Evolutionary conservation across 2,797 vertebrate species (phyloP).

Genomic region (Pygocentrus nattereri): DNA sequence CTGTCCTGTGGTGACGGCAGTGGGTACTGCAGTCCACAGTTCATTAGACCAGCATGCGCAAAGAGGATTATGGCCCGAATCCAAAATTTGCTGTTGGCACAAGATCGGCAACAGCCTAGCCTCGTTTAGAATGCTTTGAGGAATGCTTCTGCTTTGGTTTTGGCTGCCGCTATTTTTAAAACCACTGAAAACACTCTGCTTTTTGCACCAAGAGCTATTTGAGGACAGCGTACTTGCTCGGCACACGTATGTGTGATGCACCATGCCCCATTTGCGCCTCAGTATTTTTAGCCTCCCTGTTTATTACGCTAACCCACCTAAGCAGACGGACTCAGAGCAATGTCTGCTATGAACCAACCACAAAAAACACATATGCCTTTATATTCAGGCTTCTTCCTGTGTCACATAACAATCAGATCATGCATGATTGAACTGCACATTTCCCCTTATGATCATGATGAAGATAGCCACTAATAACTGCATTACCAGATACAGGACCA

Average conservation of each 20-base stretch:
- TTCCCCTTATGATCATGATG: not conserved
- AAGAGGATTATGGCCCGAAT: slow-evolving; percentile 75
- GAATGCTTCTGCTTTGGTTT: not conserved
- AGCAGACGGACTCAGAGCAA: slow-evolving; percentile 48
- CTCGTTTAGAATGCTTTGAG: not conserved
- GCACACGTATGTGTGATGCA: slow-evolving; percentile 60
- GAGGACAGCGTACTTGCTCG: slow-evolving; percentile 16
- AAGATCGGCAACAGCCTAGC: not conserved
- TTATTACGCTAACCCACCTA: slow-evolving; percentile 69
- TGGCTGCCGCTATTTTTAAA: slow-evolving; percentile 3
- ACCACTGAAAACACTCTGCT: slow-evolving; percentile 17
- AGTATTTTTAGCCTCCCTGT: slow-evolving; percentile 77
- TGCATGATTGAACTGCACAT: not conserved
- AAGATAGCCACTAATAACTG: not conserved
- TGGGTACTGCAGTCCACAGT: slow-evolving; percentile 10
- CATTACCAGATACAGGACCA: not conserved
- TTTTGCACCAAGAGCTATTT: slow-evolving; percentile 15
- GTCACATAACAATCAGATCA: slow-evolving; percentile 11
- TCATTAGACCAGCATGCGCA: slow-evolving; percentile 66
- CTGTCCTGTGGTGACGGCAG: slow-evolving; percentile 31
- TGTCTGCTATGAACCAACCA: slow-evolving; percentile 41
- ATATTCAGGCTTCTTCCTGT: not conserved
- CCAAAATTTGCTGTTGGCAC: slow-evolving; percentile 56
- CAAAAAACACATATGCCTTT: slow-evolving; percentile 30
- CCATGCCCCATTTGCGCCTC: slow-evolving; percentile 67